These are phyloP conservation scores for Podargus strigoides DNA, from an alignment of 2,797 vertebrate species.

Conservation along the genomic window DNA sequence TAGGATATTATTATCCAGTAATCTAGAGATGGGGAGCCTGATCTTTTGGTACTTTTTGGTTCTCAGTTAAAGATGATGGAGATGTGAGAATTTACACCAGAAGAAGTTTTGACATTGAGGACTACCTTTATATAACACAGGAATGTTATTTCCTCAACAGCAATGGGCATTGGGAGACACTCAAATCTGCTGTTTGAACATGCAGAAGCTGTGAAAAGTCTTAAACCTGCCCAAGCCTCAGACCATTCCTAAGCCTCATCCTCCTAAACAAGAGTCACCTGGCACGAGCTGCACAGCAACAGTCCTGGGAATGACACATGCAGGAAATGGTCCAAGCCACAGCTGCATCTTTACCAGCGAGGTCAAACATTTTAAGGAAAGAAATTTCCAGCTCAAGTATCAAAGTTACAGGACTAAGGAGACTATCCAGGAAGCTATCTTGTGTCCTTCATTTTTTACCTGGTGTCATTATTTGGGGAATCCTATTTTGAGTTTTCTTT, in stretches of 20 bases:
- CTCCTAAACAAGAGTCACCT: not conserved
- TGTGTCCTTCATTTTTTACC: not conserved
- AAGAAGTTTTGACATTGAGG: not conserved
- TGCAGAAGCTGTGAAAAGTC: not conserved
- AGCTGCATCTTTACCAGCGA: not conserved
- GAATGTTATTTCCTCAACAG: not conserved
- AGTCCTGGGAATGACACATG: not conserved
- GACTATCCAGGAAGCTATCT: not conserved
- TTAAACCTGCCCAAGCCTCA: not conserved
- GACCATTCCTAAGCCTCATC: not conserved
- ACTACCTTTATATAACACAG: not conserved
- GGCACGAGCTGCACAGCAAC: not conserved
- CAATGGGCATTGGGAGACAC: not conserved
- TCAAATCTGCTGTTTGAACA: not conserved
- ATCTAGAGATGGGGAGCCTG: not conserved
- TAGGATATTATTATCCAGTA: constrained; percentile 32
- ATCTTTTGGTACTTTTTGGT: not conserved
- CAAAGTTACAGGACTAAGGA: not conserved
- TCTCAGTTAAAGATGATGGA: not conserved
- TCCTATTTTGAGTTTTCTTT: not conserved
- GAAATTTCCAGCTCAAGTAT: not conserved
- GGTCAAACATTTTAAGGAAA: not conserved
- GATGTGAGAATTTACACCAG: not conserved
- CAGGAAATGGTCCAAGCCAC: not conserved
- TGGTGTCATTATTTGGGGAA: not conserved